Percentiles rank a stretch among this genome's conserved stretches.
phyloP scores from a whole-genome alignment of 2,797 vertebrate genomes.

The Epinephelus malabaricus region DNA sequence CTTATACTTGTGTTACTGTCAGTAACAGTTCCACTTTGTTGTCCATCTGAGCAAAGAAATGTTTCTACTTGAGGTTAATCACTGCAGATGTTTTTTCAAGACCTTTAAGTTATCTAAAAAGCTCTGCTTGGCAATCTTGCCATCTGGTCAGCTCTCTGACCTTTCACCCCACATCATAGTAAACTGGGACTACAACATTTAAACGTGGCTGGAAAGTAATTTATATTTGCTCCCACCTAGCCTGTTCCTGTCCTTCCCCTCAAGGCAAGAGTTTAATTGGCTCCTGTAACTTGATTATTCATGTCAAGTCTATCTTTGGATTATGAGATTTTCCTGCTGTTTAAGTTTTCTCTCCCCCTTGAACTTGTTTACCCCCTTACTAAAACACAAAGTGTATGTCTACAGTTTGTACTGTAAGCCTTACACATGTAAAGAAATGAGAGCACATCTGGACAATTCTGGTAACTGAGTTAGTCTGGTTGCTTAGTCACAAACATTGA shows the following conservation, averaged over 20 bases:
- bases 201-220: constrained; percentile 43
- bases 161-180: constrained; percentile 24
- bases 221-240: constrained; percentile 30
- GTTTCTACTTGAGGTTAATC: background rate
- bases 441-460: constrained; percentile 29
- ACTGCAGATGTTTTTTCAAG: constrained; percentile 5
- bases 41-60: too few relatives aligned
- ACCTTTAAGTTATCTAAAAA: constrained; percentile 9
- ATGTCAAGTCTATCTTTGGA: constrained; percentile 27
- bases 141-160: constrained; percentile 41
- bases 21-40: too few relatives aligned
- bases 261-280: constrained; percentile 39
- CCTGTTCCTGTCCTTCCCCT: constrained; percentile 13
- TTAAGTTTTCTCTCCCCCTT: constrained; percentile 15
- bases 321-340: constrained; percentile 25
- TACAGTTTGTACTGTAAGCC: background rate
- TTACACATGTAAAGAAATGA: background rate
- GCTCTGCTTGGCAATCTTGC: background rate
- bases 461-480: constrained; percentile 15
- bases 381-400: constrained; percentile 3
- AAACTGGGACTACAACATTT: constrained; percentile 38
- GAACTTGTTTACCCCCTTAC: background rate
- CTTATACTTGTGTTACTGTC: too few relatives aligned
- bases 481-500: constrained; percentile 23
- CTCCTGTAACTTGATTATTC: constrained; percentile 51